Base-by-base conservation (phyloP, 2,797 vertebrate genomes). In the Ibycter americanus region DNA sequence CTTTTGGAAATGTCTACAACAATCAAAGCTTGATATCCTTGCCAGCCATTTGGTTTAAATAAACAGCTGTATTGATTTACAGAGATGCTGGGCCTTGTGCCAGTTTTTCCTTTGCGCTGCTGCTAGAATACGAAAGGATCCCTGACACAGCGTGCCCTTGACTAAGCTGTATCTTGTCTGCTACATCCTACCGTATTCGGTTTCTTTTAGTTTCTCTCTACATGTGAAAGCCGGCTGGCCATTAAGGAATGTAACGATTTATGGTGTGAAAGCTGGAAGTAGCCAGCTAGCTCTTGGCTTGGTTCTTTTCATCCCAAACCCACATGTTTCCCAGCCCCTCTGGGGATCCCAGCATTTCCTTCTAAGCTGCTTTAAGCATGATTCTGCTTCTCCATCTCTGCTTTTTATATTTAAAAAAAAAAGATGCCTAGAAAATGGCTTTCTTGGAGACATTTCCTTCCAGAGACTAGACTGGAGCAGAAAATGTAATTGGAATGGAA, bases 31-130 rank as follows among this genome's bases (percentile, higher is more conserved):
- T 74, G 77, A 91, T 89, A 79, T 71, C 46, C 59, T 86, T 80
- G 73, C 84, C 94, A 87, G 63, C 59, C 90, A 80, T 95, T 94
- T 90, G 96, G 80, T 93, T 97, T 94, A 93, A 97, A 97, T 97
- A 96, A 97, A 83, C 70, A 90, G 74, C 62, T 94, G 47, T 70
- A 83, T 87, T 78, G 96, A 93, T 96, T 95, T 90, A 78, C 83
- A 66, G 80, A 66, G 47, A 52, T 52, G 52, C 79, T 80, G 73
- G 95, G 96, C 92, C 42, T 18, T 34, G 29, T 68, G 89, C 96
- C 94, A 94, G 36, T 5, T 83, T 89, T 83, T 59, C 31, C 61
- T 83, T 73, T 51, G 38, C 17, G 2, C 66, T 79, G 25, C 63
- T 65, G 20, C 71, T 79, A 25, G 27, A 70, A 61, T 87, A 87